Conservation (phyloP, 2,888 invertebrate species). For the Morpho achilles region DNA sequence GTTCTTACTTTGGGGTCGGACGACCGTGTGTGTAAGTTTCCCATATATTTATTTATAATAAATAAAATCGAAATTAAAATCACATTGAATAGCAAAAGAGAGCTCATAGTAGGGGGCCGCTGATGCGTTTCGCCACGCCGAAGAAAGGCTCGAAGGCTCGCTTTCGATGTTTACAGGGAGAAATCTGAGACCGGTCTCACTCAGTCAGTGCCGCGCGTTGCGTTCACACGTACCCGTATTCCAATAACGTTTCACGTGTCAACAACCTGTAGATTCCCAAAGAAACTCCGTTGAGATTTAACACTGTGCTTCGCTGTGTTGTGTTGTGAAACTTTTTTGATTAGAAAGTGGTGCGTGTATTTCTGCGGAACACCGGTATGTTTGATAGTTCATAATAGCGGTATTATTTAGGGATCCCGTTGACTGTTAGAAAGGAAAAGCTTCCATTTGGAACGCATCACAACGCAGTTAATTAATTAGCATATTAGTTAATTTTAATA, state of each 20-base stretch:
- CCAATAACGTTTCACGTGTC: conserved; percentile 16
- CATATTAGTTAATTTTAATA: not conserved
- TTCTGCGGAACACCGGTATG: conserved; percentile 57
- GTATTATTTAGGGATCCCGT: conserved; percentile 46
- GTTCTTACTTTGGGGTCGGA: no score
- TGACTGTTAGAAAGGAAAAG: conserved; percentile 34
- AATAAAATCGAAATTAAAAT: conserved; percentile 1
- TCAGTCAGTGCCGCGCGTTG: conserved; percentile 47
- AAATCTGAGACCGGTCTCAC: conserved; percentile 67
- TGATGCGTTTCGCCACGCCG: conserved; percentile 59
- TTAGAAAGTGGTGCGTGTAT: conserved; percentile 36
- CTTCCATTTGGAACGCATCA: conserved; percentile 27
- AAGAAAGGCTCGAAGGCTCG: conserved; percentile 71
- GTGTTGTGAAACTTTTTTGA: conserved; percentile 31
- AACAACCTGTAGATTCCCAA: conserved; percentile 26
- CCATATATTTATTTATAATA: not conserved
- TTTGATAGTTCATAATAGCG: conserved; percentile 43
- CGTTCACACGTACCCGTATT: conserved; percentile 35
- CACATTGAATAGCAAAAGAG: conserved; percentile 30
- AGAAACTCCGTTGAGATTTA: conserved; percentile 18
- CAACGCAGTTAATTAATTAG: conserved; percentile 7
- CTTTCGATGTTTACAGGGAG: conserved; percentile 77
- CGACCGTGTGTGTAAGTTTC: no score
- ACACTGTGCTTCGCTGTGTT: conserved; percentile 24
- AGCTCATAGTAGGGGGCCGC: conserved; percentile 42